These are phyloP conservation scores for Kryptolebias ocellatus DNA, from an alignment of 2,797 vertebrate species.

Conservation along the genomic window DNA sequence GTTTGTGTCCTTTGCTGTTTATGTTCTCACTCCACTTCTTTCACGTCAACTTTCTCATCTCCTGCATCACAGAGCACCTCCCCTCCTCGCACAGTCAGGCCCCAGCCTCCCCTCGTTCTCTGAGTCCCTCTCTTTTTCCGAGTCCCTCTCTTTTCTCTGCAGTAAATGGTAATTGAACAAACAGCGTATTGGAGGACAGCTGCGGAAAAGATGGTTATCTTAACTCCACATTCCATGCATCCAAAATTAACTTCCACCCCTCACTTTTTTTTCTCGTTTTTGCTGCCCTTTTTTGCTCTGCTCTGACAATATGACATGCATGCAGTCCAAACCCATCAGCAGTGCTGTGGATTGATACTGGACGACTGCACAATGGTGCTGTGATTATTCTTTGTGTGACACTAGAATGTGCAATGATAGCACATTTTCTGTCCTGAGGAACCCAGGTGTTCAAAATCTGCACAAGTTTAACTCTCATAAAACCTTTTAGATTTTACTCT, in stretches of 20 bases:
- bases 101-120: slow-evolving; percentile 20
- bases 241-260: slow-evolving; percentile 59
- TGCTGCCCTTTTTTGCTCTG: slow-evolving; percentile 20
- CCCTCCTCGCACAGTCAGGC: slow-evolving; percentile 4
- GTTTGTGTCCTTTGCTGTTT: slow-evolving; percentile 34
- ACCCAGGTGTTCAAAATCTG: slow-evolving; percentile 21
- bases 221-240: slow-evolving; percentile 75
- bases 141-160: slow-evolving; percentile 69
- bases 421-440: slow-evolving; percentile 28
- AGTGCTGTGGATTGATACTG: slow-evolving; percentile 42
- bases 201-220: slow-evolving; percentile 82
- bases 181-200: slow-evolving; percentile 68
- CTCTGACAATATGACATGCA: slow-evolving; percentile 54
- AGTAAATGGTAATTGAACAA: slow-evolving; percentile 83
- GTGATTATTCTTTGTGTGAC: slow-evolving; percentile 8
- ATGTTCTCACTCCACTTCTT: slow-evolving; percentile 50
- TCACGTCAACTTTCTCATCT: slow-evolving; percentile 62
- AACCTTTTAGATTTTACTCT: not conserved
- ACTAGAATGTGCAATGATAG: slow-evolving; percentile 40
- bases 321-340: slow-evolving; percentile 35
- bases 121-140: slow-evolving; percentile 40
- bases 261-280: slow-evolving; percentile 4
- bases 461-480: not conserved
- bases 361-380: slow-evolving; percentile 45
- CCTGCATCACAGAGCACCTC: slow-evolving; percentile 60